Evolutionary conservation across 2,797 vertebrate species (phyloP), one percentile per base, ranked within the genome.

Genomic region (Gobio occitaniae): DNA sequence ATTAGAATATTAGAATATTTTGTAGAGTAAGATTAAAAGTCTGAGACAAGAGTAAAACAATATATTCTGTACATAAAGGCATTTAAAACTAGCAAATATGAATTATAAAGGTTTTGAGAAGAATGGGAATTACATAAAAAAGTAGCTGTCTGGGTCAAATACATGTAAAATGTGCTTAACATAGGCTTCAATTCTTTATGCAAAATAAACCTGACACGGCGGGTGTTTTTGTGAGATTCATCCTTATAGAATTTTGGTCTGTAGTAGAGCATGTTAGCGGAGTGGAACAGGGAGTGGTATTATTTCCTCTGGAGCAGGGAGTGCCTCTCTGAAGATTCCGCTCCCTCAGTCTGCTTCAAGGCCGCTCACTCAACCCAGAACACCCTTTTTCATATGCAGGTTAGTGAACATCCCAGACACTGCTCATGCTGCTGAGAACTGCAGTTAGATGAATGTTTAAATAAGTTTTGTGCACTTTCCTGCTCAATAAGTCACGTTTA

Each of bases 231-330:
- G 4, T 25, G 19, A 44, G 19, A 25, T 25, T 77, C 3, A 9
- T 41, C 12, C 75, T 21, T 59, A n/a, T n/a, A 78, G 75, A 44
- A n/a, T 41, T 65, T n/a, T 29, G 59, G 41, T 32, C 76, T 63
- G 56, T 61, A 63, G 76, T 2, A 52, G 50, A 52, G 50, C 4
- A 17, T 52, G 50, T 52, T 15, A 52, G 47, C 2, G 47, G 47
- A 44, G 48, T 4, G 4, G 12, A 52, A 15, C 50, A 4, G 50
- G 50, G 50, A 52, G 50, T 16, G 15, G 15, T 52, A 16, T 16
- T 17, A 52, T 52, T 5, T 6, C 15, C 50, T 52, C 50, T 52
- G 15, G 50, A 52, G 4, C 5, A 6, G 15, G 50, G 1, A 59
- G 54, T 13, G 13, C 54, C 19, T 59, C n/a, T 59, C 21, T 9